Base-by-base conservation (phyloP, 2,113 vertebrate genomes). In the Actenoides lindsayi region DNA sequence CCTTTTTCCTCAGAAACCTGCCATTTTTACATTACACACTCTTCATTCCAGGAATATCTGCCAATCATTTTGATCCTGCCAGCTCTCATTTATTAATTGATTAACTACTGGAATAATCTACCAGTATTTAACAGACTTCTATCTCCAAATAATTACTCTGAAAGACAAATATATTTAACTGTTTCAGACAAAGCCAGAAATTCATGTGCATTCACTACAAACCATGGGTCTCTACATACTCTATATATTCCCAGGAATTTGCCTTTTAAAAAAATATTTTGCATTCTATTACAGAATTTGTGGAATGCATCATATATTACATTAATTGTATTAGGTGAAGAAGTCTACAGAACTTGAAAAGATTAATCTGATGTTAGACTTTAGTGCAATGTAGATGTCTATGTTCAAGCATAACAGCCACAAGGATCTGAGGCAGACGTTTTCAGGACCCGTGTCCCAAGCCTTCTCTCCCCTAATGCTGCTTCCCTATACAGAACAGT, bases 51-150 rank as follows among this genome's bases (percentile, higher is more conserved):
- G 91, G 97, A 96, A 94, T 95, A 97, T 87, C 94, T 98, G 97
- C 96, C 97, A 98, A 98, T 98, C 98, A 98, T 97, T 97, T 96
- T 94, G 93, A 96, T 97, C 68, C 91, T 97, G 97, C 96, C 97
- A 98, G 92, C 80, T 97, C 93, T 95, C 88, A 94, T 97, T 98
- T 98, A 98, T 98, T 98, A 98, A 98, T 98, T 97, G 96, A 97
- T 97, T 98, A 98, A 97, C 71, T 93, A 89, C 93, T 96, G 97
- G 90, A 97, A 98, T 96, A 98, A 96, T 68, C 94, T 94, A 95
- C 91, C 83, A 96, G 86, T 96, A 90, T 92, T 97, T 96, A 97
- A 97, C 96, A 98, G 96, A 83, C 73, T 87, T 95, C 85, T 92
- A 92, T 76, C 63, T 84, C 90, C 96, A 94, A 96, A 95, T 91